These are phyloP conservation scores for Agrenia bidenticulata DNA, from an alignment of 2,888 invertebrate genomes.

Conservation along the genomic window DNA sequence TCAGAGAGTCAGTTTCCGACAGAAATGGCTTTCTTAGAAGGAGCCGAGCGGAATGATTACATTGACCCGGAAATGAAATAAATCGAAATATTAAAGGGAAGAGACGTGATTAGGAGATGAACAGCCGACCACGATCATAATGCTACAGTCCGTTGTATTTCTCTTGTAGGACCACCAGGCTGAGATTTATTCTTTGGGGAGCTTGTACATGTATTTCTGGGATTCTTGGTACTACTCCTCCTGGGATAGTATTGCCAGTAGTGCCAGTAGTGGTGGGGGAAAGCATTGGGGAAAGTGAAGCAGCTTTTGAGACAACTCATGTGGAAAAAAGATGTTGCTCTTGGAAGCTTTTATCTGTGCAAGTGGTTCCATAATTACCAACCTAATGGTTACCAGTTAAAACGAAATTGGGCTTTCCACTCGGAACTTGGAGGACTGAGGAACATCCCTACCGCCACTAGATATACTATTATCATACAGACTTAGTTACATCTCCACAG, in stretches of 20 bases:
- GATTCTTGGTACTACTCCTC: background rate
- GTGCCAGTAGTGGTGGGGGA: background rate
- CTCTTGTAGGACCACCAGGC: background rate
- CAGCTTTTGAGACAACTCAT: conserved; percentile 33
- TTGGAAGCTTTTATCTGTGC: conserved; percentile 36
- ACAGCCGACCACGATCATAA: background rate
- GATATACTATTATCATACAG: background rate
- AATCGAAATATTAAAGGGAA: conserved; percentile 34
- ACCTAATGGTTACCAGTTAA: conserved; percentile 40
- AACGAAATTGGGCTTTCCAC: conserved; percentile 37
- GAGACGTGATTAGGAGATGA: conserved; percentile 26
- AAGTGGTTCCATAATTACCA: conserved; percentile 42
- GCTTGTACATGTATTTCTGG: background rate
- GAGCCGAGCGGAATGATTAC: conserved; percentile 23
- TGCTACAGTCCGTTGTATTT: background rate
- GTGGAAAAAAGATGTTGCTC: conserved; percentile 45
- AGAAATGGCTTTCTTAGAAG: conserved; percentile 22
- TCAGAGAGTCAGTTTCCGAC: conserved; percentile 29
- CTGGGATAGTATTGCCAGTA: background rate
- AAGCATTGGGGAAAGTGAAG: conserved; percentile 13
- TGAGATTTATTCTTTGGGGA: background rate
- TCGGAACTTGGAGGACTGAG: background rate
- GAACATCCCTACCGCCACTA: background rate
- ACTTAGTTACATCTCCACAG: too few species aligned
- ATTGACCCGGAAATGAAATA: conserved; percentile 32